Conservation (phyloP, 2,113 vertebrate species). For the Pogonocichla stellata region DNA sequence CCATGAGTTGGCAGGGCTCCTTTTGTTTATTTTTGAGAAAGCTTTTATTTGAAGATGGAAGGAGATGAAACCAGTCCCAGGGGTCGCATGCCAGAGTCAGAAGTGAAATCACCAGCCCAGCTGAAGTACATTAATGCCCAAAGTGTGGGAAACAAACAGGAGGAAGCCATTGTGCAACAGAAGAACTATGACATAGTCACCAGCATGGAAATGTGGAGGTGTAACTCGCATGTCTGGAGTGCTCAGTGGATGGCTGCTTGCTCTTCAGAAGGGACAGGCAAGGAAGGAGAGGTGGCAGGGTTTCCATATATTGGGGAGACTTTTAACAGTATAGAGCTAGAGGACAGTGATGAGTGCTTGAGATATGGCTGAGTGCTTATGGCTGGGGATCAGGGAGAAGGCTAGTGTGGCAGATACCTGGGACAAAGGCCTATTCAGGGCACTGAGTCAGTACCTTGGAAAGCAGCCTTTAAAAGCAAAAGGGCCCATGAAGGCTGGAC, state of each 20-base stretch:
- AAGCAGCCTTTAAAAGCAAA: background rate
- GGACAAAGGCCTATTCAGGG: background rate
- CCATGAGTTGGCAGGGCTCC: background rate
- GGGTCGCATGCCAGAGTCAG: background rate
- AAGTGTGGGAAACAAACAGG: background rate
- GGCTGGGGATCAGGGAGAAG: background rate
- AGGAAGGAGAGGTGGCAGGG: background rate
- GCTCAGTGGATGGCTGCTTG: background rate
- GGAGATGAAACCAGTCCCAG: background rate
- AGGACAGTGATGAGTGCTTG: background rate
- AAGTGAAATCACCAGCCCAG: background rate
- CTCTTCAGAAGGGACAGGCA: background rate
- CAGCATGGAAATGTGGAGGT: fast-evolving
- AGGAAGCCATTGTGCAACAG: background rate
- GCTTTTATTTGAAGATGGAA: background rate
- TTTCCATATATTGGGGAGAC: background rate
- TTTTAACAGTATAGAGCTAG: background rate
- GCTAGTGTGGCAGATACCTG: background rate
- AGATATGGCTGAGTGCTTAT: background rate
- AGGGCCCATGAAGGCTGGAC: background rate
- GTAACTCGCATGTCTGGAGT: fast-evolving
- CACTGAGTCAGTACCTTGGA: background rate
- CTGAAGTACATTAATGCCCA: background rate
- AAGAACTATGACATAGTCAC: too few relatives aligned
- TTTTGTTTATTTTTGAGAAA: background rate